Percentiles rank a stretch among this genome's conserved stretches.
Evolutionary conservation across 1,140 invertebrate species (phyloP).

Genomic region (Triops longicaudatus): DNA sequence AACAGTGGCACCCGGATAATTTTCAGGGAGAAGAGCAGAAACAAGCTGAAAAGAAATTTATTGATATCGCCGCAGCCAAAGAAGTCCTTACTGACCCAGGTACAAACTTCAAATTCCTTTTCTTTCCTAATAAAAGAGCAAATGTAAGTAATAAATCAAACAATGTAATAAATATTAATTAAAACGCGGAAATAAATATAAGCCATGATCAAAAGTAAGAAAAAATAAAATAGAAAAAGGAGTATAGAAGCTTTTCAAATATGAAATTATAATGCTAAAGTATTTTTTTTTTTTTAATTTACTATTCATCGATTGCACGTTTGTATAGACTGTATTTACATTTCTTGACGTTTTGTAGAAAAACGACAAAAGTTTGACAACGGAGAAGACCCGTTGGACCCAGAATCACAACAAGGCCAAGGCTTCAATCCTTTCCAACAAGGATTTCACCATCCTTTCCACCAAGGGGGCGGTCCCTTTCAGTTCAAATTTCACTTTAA

Average conservation of each 20-base stretch:
- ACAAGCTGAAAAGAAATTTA: slow-evolving; percentile 93
- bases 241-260: no score
- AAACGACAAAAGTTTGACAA: slow-evolving; percentile 87
- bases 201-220: no score
- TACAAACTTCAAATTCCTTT: slow-evolving; percentile 32
- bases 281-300: no score
- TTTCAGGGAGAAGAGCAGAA: slow-evolving; percentile 77
- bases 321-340: no score
- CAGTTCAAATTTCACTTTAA: slow-evolving; percentile 91
- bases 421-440: slow-evolving; percentile 69
- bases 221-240: background rate
- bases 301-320: no score
- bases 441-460: slow-evolving; percentile 70
- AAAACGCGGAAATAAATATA: no score
- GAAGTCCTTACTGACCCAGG: slow-evolving; percentile 75
- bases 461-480: slow-evolving; percentile 62
- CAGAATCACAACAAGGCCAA: slow-evolving; percentile 61
- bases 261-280: no score
- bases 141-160: no score
- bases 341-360: no score
- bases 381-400: slow-evolving; percentile 95
- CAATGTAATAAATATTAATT: no score
- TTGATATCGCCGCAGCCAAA: slow-evolving; percentile 97
- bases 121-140: slow-evolving; percentile 16
- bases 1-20: slow-evolving; percentile 99